These are phyloP conservation scores for Alviniconcha strummeri DNA, from an alignment of 2,888 invertebrate genomes.

Conservation along the genomic window DNA sequence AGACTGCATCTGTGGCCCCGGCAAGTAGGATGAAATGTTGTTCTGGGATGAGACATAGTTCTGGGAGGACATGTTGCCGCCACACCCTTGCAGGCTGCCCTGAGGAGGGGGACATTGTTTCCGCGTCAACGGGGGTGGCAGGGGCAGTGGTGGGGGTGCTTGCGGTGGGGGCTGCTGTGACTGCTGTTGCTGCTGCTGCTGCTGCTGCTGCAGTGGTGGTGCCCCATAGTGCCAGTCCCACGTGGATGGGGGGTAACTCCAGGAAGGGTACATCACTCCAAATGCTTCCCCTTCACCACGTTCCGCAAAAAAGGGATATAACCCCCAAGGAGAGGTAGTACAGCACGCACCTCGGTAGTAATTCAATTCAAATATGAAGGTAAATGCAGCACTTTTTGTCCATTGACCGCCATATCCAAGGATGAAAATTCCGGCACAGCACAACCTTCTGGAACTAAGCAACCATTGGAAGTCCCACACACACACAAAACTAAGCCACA, in stretches of 20 bases:
- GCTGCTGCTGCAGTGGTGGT: neutral
- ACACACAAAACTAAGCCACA: too few relatives aligned
- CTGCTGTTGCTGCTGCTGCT: too few relatives aligned
- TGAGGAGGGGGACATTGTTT: conserved; percentile 25
- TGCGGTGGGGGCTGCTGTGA: conserved; percentile 19
- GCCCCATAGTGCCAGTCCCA: conserved; percentile 36
- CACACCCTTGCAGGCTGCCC: conserved; percentile 14
- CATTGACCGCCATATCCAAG: too few relatives aligned
- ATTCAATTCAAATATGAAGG: too few relatives aligned
- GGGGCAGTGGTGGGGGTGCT: conserved; percentile 9
- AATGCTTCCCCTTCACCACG: too few relatives aligned
- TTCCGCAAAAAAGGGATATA: too few relatives aligned
- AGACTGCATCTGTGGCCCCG: conserved; percentile 1
- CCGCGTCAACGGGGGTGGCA: conserved; percentile 23
- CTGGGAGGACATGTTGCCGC: neutral
- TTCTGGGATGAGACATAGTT: neutral
- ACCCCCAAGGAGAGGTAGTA: too few relatives aligned
- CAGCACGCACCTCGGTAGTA: too few relatives aligned
- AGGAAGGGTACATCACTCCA: conserved; percentile 28
- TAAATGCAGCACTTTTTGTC: too few relatives aligned
- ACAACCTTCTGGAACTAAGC: too few relatives aligned
- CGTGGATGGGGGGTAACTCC: conserved; percentile 28
- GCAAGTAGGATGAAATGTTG: conserved; percentile 9
- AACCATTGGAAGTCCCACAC: too few relatives aligned
- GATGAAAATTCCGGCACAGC: too few relatives aligned